Conservation (phyloP, 2,888 invertebrate genomes). For the Tortrix viridana region DNA sequence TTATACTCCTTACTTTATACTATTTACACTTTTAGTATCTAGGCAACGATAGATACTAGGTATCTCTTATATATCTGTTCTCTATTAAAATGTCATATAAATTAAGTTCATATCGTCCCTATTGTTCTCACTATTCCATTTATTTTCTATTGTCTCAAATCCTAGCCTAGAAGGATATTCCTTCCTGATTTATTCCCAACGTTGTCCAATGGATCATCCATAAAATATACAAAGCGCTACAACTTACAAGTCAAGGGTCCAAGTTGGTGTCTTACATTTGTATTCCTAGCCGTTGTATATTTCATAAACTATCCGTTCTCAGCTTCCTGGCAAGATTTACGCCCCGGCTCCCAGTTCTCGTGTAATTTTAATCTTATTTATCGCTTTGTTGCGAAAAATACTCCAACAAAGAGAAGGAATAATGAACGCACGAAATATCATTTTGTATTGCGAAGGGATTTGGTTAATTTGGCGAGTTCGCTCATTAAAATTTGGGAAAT, state of each 20-base stretch:
- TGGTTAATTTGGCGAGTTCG: constrained; percentile 4
- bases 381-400: constrained; percentile 50
- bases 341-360: constrained; percentile 49
- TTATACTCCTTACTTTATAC: no score
- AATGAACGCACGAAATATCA: constrained; percentile 23
- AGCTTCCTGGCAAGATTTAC: constrained; percentile 58
- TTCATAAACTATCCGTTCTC: constrained; percentile 50
- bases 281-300: constrained; percentile 47
- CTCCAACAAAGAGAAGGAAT: constrained; percentile 10
- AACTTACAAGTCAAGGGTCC: constrained; percentile 24
- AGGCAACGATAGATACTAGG: no score
- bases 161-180: not conserved
- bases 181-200: constrained; percentile 18
- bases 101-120: no score
- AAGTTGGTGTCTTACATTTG: constrained; percentile 43
- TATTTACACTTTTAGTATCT: no score
- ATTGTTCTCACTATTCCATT: not conserved
- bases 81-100: no score
- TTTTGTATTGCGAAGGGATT: constrained; percentile 23
- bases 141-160: not conserved
- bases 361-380: constrained; percentile 75
- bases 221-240: constrained; percentile 25
- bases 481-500: not conserved
- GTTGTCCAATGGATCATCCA: constrained; percentile 29
- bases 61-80: no score